phyloP scores from a whole-genome alignment of 2,113 vertebrate genomes.

The Colinus virginianus region DNA sequence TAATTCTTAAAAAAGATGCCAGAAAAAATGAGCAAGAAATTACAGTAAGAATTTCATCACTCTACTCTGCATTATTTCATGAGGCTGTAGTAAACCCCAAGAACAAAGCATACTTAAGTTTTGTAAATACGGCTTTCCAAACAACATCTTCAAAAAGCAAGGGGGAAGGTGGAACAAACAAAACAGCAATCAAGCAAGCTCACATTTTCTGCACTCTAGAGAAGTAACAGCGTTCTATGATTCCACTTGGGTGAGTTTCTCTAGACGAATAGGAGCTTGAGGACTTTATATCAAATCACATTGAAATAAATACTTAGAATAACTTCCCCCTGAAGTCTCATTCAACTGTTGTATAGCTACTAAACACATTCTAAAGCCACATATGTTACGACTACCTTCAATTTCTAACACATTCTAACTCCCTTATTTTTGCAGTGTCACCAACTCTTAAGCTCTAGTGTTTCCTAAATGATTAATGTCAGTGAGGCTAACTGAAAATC shows the following conservation, averaged over 20 bases:
- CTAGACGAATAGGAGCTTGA: neutral
- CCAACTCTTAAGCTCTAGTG: neutral
- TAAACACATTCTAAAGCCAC: neutral
- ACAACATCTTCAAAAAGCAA: neutral
- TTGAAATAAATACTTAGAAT: neutral
- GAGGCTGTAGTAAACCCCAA: neutral
- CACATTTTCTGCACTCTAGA: neutral
- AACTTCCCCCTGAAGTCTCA: neutral
- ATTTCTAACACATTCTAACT: neutral
- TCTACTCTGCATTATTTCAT: neutral
- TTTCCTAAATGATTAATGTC: neutral
- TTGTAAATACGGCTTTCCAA: fast-evolving
- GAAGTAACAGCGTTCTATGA: neutral
- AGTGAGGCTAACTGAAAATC: neutral
- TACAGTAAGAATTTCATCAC: neutral
- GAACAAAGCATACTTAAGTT: neutral
- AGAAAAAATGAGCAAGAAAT: neutral
- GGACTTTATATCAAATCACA: neutral
- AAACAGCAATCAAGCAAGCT: neutral
- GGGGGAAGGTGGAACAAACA: neutral
- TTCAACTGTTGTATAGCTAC: neutral
- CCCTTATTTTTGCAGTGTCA: neutral
- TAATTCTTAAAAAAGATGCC: neutral
- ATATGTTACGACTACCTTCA: neutral
- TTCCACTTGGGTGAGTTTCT: neutral